phyloP scores from a whole-genome alignment of 2,888 invertebrate genomes.

The Boloria euphrosyne region DNA sequence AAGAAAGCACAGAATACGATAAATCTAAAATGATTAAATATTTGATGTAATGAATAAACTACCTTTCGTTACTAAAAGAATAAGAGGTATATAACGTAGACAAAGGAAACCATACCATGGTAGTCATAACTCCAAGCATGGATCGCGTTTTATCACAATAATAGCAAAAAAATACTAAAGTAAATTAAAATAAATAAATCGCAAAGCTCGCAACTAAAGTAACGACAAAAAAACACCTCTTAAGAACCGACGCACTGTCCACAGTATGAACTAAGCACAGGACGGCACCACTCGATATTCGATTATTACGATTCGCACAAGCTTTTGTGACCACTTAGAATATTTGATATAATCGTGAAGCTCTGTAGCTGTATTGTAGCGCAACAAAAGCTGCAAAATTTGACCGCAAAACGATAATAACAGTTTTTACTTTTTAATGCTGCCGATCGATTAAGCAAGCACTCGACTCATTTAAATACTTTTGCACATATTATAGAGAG shows the following conservation, averaged over 20 bases:
- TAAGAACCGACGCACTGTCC: slow-evolving; percentile 68
- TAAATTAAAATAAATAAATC: slow-evolving; percentile 56
- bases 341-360: slow-evolving; percentile 52
- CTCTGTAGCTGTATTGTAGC: slow-evolving; percentile 53
- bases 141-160: slow-evolving; percentile 77
- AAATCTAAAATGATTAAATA: slow-evolving; percentile 42
- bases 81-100: slow-evolving; percentile 70
- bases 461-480: slow-evolving; percentile 64
- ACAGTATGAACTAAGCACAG: slow-evolving; percentile 78
- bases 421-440: slow-evolving; percentile 75
- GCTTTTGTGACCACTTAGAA: slow-evolving; percentile 51
- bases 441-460: slow-evolving; percentile 74
- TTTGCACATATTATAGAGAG: slow-evolving; percentile 56
- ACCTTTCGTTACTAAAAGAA: slow-evolving; percentile 66
- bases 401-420: slow-evolving; percentile 70
- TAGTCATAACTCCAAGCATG: slow-evolving; percentile 83
- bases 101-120: slow-evolving; percentile 83
- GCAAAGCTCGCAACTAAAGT: slow-evolving; percentile 73
- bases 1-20: slow-evolving; percentile 38
- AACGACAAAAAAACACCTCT: slow-evolving; percentile 69
- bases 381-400: slow-evolving; percentile 70
- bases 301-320: slow-evolving; percentile 50
- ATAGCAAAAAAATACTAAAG: slow-evolving; percentile 65
- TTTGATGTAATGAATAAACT: slow-evolving; percentile 53
- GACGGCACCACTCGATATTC: slow-evolving; percentile 67